These are phyloP conservation scores for Eulemur macaco DNA, from an alignment of 2,113 vertebrate genomes.

Conservation along the genomic window DNA sequence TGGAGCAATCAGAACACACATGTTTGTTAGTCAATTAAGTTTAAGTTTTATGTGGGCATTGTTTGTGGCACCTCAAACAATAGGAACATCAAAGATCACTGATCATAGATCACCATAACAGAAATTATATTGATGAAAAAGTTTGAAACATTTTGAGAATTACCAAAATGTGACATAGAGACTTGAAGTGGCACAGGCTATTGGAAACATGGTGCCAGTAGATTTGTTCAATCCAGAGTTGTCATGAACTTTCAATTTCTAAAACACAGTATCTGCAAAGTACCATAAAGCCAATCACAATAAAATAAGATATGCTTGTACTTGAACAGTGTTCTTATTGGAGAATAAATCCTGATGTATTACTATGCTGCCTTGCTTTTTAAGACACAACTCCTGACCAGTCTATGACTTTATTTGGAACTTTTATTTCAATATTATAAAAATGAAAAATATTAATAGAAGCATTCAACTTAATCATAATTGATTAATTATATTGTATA, in stretches of 20 bases:
- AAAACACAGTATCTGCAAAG: not conserved
- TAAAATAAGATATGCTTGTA: too few species aligned
- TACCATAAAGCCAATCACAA: not conserved
- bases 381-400: not conserved
- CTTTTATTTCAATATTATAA: not conserved
- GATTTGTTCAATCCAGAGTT: not conserved
- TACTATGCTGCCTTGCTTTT: not conserved
- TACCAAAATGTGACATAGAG: not conserved
- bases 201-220: not conserved
- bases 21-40: not conserved
- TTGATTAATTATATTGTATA: not conserved
- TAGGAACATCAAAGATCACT: not conserved
- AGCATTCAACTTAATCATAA: not conserved
- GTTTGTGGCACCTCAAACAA: not conserved
- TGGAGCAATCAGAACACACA: not conserved
- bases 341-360: not conserved
- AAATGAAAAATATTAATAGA: not conserved
- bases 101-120: too few species aligned
- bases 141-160: too few species aligned
- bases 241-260: not conserved
- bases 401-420: not conserved
- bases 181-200: not conserved
- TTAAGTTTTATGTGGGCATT: not conserved
- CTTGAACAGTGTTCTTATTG: not conserved
- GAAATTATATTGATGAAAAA: too few species aligned